These are phyloP conservation scores for Teleogryllus oceanicus DNA, from an alignment of 2,888 invertebrate genomes.

Conservation along the genomic window DNA sequence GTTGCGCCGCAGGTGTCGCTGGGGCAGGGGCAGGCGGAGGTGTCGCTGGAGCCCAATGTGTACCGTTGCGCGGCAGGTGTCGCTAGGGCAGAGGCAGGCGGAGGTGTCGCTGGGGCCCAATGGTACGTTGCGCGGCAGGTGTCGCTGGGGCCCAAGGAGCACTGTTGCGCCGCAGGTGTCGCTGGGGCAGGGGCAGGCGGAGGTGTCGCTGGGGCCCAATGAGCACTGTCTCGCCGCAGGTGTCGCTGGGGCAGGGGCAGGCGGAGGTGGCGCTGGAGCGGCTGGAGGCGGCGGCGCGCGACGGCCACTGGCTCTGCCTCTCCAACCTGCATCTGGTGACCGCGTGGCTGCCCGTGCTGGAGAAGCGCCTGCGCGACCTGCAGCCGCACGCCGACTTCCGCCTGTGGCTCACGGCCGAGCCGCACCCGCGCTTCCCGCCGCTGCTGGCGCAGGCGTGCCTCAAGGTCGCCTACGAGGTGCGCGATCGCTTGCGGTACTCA, in stretches of 20 bases:
- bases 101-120: conserved; percentile 52
- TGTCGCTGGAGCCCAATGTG: conserved; percentile 58
- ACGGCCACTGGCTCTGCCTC: conserved; percentile 73
- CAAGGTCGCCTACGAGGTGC: conserved; percentile 71
- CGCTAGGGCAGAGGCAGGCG: conserved; percentile 75
- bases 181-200: conserved; percentile 76
- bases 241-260: conserved; percentile 80
- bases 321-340: conserved; percentile 78
- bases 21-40: conserved; percentile 73
- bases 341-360: conserved; percentile 64
- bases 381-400: conserved; percentile 58
- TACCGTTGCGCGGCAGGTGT: too few species aligned
- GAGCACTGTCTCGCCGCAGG: conserved; percentile 51
- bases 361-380: conserved; percentile 59
- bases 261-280: conserved; percentile 60
- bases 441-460: conserved; percentile 72
- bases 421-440: conserved; percentile 70
- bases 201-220: conserved; percentile 51
- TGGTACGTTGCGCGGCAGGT: conserved; percentile 54
- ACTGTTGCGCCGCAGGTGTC: conserved; percentile 51
- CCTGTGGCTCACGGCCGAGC: conserved; percentile 85
- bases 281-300: conserved; percentile 56
- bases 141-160: conserved; percentile 78
- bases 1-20: conserved; percentile 63
- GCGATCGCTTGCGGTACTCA: too few species aligned